Conservation (phyloP, 2,888 invertebrate species). For the Epirrhoe alternata region DNA sequence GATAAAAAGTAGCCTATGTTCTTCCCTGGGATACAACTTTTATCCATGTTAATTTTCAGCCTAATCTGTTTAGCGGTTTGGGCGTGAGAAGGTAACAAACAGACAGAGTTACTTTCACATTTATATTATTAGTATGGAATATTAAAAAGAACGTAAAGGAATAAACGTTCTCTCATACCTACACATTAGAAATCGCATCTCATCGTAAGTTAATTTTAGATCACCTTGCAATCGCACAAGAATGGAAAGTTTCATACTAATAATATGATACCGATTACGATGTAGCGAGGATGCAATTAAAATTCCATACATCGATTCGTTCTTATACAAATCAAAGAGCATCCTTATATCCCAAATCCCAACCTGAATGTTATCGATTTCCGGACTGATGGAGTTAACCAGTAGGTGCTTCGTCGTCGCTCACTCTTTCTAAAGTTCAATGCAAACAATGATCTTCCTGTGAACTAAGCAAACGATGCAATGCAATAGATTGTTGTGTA, state of each 20-base stretch:
- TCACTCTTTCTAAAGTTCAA: neutral
- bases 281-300: slow-evolving; percentile 19
- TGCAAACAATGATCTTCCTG: neutral
- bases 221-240: slow-evolving; percentile 62
- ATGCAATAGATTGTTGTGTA: neutral
- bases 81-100: too few relatives aligned
- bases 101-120: too few relatives aligned
- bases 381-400: neutral
- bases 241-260: slow-evolving; percentile 64
- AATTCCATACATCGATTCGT: slow-evolving; percentile 23
- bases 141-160: neutral
- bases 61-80: too few relatives aligned
- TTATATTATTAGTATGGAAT: too few relatives aligned
- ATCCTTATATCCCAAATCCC: neutral
- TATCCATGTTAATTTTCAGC: too few relatives aligned
- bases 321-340: slow-evolving; percentile 6
- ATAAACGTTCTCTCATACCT: slow-evolving; percentile 27
- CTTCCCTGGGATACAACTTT: too few relatives aligned
- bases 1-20: too few relatives aligned
- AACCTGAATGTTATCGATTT: neutral
- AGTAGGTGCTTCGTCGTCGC: neutral
- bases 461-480: neutral
- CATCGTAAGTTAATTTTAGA: slow-evolving; percentile 68
- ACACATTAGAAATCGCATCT: slow-evolving; percentile 58
- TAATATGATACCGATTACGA: slow-evolving; percentile 35